Evolutionary conservation across 1,140 invertebrate genomes (phyloP), one percentile per base, ranked within the genome.

Genomic region (Holotrichia oblita): DNA sequence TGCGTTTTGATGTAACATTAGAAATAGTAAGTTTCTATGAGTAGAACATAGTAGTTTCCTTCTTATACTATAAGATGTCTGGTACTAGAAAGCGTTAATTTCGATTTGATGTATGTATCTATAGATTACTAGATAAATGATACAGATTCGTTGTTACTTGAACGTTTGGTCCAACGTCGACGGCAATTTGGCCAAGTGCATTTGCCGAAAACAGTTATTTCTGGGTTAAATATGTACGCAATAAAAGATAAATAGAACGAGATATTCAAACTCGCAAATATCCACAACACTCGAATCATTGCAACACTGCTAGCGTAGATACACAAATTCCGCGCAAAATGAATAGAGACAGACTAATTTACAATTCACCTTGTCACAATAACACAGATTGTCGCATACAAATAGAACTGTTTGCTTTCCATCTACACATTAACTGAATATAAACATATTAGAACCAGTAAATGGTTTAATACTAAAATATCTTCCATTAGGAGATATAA

Each of bases 211-310:
- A 34, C 61, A 22, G 61, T 69, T 69, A 27, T 69, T 69, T 69
- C 22, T 27, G 20, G 61, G 61, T 34, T 69, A 69, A 69, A 69
- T 69, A 27, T 69, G 61, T 69, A 69, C 22, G 61, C 61, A 69
- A 69, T 69, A 69, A 69, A 34, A 69, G 61, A 69, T 69, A 69
- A 69, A 69, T 69, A 69, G 61, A 7, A 27, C 22, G 61, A 69
- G 61, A 69, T 69, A 69, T 69, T 69, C 22, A 22, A 34, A 27
- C 27, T 17, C 22, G 61, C 14, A 27, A 69, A 69, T 69, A 69
- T 27, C 22, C 8, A 69, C 61, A 22, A 9, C 10, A 22, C 8
- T 69, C 61, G 22, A 69, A 69, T 69, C 6, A 14, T 34, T 27
- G 17, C 61, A 22, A 14, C 61, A 22, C 3, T 20, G 27, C 22